phyloP scores from a whole-genome alignment of 37 sponge, comb jelly and placozoan genomes.

The Geodia barretti region DNA sequence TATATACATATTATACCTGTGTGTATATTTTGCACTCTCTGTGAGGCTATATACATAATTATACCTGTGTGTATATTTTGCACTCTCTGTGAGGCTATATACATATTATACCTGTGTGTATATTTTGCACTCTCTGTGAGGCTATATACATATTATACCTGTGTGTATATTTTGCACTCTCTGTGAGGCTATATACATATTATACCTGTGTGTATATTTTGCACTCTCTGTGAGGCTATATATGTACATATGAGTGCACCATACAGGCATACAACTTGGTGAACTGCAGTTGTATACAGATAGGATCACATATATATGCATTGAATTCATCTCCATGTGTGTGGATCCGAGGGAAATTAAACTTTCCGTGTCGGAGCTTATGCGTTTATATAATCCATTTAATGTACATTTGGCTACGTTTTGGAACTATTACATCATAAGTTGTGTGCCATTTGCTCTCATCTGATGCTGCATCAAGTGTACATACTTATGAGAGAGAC shows the following conservation, averaged over 20 bases:
- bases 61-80: neutral
- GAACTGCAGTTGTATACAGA: too few species aligned
- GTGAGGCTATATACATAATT: neutral
- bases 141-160: neutral
- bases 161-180: neutral
- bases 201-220: neutral
- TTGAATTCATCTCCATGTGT: too few species aligned
- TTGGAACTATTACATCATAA: neutral
- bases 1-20: neutral
- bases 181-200: neutral
- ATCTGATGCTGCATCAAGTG: neutral
- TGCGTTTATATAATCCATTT: too few species aligned
- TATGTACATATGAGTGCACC: too few species aligned
- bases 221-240: neutral
- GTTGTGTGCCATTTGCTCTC: too few species aligned
- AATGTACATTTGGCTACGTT: neutral
- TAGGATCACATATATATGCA: too few species aligned
- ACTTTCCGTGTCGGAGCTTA: too few species aligned
- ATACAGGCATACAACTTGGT: too few species aligned
- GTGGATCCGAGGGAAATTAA: too few species aligned
- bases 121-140: neutral
- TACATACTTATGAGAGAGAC: neutral
- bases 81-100: neutral
- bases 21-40: neutral
- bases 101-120: neutral